These are phyloP conservation scores for Furcifer pardalis DNA, from an alignment of 2,797 vertebrate species.

Conservation along the genomic window DNA sequence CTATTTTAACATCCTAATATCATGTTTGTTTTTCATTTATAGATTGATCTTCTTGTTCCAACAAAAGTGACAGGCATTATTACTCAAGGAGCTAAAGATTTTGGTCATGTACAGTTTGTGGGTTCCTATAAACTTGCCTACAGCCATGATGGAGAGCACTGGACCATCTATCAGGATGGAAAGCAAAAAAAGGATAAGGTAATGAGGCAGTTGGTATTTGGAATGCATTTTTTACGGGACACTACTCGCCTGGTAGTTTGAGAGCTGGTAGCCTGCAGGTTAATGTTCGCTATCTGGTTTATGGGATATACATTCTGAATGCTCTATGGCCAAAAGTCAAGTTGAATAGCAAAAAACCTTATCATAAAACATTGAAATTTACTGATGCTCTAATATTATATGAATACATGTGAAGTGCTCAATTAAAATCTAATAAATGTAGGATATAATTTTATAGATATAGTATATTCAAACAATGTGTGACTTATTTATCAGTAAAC, in stretches of 20 bases:
- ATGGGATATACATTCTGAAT: not conserved
- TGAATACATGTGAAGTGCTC: not conserved
- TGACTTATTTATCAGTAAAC: not conserved
- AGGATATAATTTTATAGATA: slow-evolving; percentile 41
- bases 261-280: not conserved
- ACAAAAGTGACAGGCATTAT: slow-evolving; percentile 97
- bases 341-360: slow-evolving; percentile 24
- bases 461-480: not conserved
- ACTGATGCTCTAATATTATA: slow-evolving; percentile 8
- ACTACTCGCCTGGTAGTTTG: not conserved
- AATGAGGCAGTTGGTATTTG: not conserved
- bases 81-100: slow-evolving; percentile 98
- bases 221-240: not conserved
- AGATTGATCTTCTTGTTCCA: slow-evolving; percentile 92
- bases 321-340: slow-evolving; percentile 30
- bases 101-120: slow-evolving; percentile 96
- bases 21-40: slow-evolving; percentile 18
- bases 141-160: slow-evolving; percentile 92
- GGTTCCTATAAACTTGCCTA: slow-evolving; percentile 98
- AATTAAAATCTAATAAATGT: slow-evolving; percentile 42
- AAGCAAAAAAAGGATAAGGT: slow-evolving; percentile 96
- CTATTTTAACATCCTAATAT: not conserved
- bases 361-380: slow-evolving; percentile 25
- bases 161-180: slow-evolving; percentile 93
- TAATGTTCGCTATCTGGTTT: slow-evolving; percentile 15